Evolutionary conservation across 2,113 vertebrate genomes (phyloP).

Genomic region (Mormyrus iriodes): DNA sequence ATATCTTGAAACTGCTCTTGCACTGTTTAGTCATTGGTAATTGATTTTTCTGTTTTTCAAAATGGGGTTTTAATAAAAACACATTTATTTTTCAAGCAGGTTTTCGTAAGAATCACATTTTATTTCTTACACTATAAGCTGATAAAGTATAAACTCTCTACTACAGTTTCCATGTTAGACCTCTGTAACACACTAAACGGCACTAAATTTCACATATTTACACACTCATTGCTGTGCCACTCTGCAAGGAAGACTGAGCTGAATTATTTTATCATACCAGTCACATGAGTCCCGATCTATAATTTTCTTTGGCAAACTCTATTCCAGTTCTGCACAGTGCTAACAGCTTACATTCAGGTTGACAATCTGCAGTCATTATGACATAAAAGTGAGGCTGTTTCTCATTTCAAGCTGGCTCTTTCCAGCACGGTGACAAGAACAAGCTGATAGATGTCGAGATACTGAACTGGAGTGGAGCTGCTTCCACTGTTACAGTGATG

Average conservation of each 20-base stretch:
- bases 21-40: neutral
- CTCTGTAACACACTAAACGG: neutral
- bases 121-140: neutral
- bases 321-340: neutral
- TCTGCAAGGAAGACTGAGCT: neutral
- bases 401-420: neutral
- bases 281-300: neutral
- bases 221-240: neutral
- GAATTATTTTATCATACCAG: neutral
- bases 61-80: neutral
- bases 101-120: neutral
- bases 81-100: neutral
- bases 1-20: neutral
- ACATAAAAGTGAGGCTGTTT: neutral
- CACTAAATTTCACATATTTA: neutral
- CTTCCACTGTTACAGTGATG: neutral
- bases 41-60: neutral
- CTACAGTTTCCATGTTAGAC: neutral
- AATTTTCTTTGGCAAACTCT: neutral
- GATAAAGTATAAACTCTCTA: neutral
- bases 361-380: neutral
- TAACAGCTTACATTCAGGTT: neutral
- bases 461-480: neutral
- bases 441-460: neutral
- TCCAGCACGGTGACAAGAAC: neutral